These are phyloP conservation scores for Chiridota heheva DNA, from an alignment of 35 echinoderm and acorn worm genomes.

Conservation along the genomic window DNA sequence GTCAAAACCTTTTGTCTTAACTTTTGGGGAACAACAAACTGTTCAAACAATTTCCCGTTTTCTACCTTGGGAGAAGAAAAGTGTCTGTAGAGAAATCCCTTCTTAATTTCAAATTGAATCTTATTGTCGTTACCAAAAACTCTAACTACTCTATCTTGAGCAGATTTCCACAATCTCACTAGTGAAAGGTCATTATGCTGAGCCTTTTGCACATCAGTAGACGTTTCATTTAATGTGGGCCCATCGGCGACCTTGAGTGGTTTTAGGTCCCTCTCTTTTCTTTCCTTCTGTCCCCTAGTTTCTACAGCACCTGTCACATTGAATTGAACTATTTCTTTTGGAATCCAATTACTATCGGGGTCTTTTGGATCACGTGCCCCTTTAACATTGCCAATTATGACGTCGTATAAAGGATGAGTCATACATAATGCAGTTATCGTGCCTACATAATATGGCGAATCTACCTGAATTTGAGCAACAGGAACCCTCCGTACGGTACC, in stretches of 20 bases:
- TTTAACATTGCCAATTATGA: constrained; percentile 71
- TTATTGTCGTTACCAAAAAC: neutral
- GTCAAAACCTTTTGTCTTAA: neutral
- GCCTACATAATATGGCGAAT: constrained; percentile 73
- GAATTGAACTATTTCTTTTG: neutral
- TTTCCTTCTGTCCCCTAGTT: neutral
- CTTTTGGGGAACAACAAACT: neutral
- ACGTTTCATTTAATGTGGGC: neutral
- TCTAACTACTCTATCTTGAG: neutral
- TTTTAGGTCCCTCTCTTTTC: constrained; percentile 14
- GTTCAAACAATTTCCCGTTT: neutral
- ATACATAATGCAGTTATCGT: constrained; percentile 62
- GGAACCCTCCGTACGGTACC: constrained; percentile 47
- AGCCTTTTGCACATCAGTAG: neutral
- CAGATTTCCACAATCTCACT: neutral
- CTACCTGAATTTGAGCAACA: constrained; percentile 51
- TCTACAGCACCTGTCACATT: neutral
- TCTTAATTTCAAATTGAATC: neutral
- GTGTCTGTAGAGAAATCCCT: constrained; percentile 36
- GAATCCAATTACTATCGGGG: constrained; percentile 58
- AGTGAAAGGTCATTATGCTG: neutral
- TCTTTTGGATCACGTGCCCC: constrained; percentile 57
- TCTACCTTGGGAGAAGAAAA: neutral
- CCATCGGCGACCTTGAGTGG: neutral
- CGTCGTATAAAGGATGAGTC: constrained; percentile 62